These are phyloP conservation scores for Ochlodes sylvanus DNA, from an alignment of 2,888 invertebrate genomes.

Conservation along the genomic window DNA sequence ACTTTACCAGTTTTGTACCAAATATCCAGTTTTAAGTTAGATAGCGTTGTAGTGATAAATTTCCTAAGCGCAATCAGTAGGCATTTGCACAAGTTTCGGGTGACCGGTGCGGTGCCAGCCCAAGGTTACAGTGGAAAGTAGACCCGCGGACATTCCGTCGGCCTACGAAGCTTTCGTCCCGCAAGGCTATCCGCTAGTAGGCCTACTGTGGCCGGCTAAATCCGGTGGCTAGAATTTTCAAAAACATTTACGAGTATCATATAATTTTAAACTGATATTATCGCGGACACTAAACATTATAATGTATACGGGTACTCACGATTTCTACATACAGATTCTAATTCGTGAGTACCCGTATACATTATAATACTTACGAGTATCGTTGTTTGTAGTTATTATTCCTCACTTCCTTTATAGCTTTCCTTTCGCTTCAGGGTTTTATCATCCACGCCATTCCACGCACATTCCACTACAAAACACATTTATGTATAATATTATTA, in stretches of 20 bases:
- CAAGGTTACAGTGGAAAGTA: conserved; percentile 66
- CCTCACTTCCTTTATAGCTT: too few species aligned
- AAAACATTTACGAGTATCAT: background rate
- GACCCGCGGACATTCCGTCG: conserved; percentile 66
- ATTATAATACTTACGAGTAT: too few species aligned
- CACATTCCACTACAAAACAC: too few species aligned
- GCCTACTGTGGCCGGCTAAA: conserved; percentile 33
- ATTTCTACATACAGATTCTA: too few species aligned
- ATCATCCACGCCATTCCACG: too few species aligned
- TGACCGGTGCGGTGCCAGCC: conserved; percentile 50
- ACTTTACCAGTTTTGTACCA: conserved; percentile 5
- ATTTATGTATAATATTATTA: too few species aligned
- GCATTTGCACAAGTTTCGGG: conserved; percentile 50
- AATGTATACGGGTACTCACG: too few species aligned
- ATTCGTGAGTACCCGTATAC: too few species aligned
- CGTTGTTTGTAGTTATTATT: too few species aligned
- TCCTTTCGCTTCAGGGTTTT: too few species aligned
- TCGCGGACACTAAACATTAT: too few species aligned
- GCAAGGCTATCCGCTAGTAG: conserved; percentile 64
- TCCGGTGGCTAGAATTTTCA: background rate
- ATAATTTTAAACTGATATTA: too few species aligned
- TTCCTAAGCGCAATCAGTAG: conserved; percentile 43
- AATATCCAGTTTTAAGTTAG: conserved; percentile 31
- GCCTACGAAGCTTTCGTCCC: conserved; percentile 67
- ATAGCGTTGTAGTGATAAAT: conserved; percentile 41